Evolutionary conservation across 2,888 invertebrate genomes (phyloP), one percentile per base, ranked within the genome.

Genomic region (Myopa testacea): DNA sequence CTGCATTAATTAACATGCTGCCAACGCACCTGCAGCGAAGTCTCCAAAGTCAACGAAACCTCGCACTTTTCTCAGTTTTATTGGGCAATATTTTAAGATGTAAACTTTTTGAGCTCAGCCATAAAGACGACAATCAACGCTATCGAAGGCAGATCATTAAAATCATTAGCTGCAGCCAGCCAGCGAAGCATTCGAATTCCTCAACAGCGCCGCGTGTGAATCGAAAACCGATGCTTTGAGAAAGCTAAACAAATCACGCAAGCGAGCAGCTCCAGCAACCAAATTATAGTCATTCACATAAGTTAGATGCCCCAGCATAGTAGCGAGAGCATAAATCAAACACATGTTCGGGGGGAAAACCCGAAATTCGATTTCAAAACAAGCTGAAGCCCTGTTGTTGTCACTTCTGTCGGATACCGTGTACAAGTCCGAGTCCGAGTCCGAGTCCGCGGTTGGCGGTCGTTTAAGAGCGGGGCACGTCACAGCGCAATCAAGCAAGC

Each of bases 371-470:
- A 40, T 19, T 19, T 63, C 74, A 45, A 73, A 62, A 62, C 45
- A 38, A 73, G 37, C 40, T 50, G 26, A 52, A 16, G 37, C 71
- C 38, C 34, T 26, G 14, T 34, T 60, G 8, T 63, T 74, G 63
- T 74, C 74, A 74, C 74, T 63, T 45, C 26, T 45, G 62, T 12
- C 63, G 50, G 55, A 52, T 26, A 16, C n/a, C 50, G 19, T 6
- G 37, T 26, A 26, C 45, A 19, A 69, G n/a, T 69, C 19, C 3
- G 34, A 37, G 16, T 4, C 14, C 38, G 19, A 69, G n/a, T 69
- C 19, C 3, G 34, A 37, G 16, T 4, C 14, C 38, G 19, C 26
- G n/a, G n/a, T 19, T 14, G 45, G 7, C 45, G 62, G 45, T 45
- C 38, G 26, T 60, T 60, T 6, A 34, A 62, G 73, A 62, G 4